Percentiles rank a stretch among this genome's conserved stretches.
Evolutionary conservation across 2,797 vertebrate genomes (phyloP).

Genomic region (Microtus californicus): DNA sequence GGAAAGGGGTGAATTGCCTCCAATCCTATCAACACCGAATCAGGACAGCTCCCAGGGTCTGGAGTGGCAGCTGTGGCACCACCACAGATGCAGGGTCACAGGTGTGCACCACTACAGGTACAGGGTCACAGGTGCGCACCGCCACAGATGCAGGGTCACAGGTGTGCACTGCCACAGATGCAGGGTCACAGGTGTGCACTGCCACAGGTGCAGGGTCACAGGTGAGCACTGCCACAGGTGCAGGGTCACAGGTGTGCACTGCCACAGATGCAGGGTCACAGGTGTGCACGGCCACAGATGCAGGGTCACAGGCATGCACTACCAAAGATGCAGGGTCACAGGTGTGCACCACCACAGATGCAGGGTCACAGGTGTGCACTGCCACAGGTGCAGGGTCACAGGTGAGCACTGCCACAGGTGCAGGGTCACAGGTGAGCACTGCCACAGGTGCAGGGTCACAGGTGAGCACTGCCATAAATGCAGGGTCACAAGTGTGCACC

Average conservation of each 20-base stretch:
- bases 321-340: background rate
- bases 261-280: background rate
- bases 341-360: accelerated
- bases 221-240: too few relatives aligned
- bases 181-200: too few relatives aligned
- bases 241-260: too few relatives aligned
- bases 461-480: too few relatives aligned
- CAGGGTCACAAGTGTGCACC: background rate
- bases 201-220: too few relatives aligned
- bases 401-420: accelerated
- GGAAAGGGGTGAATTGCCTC: background rate
- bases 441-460: background rate
- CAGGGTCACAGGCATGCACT: background rate
- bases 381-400: background rate
- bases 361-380: background rate
- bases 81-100: too few relatives aligned
- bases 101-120: too few relatives aligned
- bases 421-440: background rate
- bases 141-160: too few relatives aligned
- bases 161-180: too few relatives aligned
- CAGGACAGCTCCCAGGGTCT: background rate
- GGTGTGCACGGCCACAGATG: too few relatives aligned
- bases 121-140: too few relatives aligned
- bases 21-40: too few relatives aligned
- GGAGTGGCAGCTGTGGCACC: background rate